phyloP scores from a whole-genome alignment of 2,113 vertebrate species.

The Condylura cristata region DNA sequence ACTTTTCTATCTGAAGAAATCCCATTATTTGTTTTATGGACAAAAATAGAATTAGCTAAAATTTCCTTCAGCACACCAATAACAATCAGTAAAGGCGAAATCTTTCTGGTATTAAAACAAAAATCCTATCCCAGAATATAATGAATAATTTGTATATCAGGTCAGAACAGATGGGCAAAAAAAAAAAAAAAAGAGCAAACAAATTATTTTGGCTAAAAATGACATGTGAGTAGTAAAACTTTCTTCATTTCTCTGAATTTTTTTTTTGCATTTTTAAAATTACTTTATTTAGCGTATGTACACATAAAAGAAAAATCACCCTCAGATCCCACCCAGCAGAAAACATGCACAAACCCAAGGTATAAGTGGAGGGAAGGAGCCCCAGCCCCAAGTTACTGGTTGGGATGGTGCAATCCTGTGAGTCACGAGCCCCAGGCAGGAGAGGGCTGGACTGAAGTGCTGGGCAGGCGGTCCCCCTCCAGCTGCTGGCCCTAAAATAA shows the following conservation, averaged over 20 bases:
- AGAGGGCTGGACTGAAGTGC: slow-evolving; percentile 68
- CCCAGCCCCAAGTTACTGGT: slow-evolving; percentile 80
- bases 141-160: not conserved
- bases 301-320: slow-evolving; percentile 86
- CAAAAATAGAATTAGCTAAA: not conserved
- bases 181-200: fast-evolving
- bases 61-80: not conserved
- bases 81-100: fast-evolving
- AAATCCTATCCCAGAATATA: not conserved
- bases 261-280: slow-evolving; percentile 86
- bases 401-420: slow-evolving; percentile 83
- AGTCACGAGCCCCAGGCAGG: slow-evolving; percentile 78
- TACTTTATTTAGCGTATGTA: slow-evolving; percentile 91
- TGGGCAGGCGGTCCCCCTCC: slow-evolving; percentile 49
- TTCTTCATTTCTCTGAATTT: not conserved
- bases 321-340: slow-evolving; percentile 84
- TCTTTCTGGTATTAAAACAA: not conserved
- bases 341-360: slow-evolving; percentile 88
- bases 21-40: not conserved
- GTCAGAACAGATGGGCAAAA: not conserved
- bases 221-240: not conserved
- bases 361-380: slow-evolving; percentile 78
- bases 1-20: not conserved
- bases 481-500: slow-evolving; percentile 87
- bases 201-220: not conserved